Conservation (phyloP, 2,888 invertebrate genomes). For the Gryllus longicercus region DNA sequence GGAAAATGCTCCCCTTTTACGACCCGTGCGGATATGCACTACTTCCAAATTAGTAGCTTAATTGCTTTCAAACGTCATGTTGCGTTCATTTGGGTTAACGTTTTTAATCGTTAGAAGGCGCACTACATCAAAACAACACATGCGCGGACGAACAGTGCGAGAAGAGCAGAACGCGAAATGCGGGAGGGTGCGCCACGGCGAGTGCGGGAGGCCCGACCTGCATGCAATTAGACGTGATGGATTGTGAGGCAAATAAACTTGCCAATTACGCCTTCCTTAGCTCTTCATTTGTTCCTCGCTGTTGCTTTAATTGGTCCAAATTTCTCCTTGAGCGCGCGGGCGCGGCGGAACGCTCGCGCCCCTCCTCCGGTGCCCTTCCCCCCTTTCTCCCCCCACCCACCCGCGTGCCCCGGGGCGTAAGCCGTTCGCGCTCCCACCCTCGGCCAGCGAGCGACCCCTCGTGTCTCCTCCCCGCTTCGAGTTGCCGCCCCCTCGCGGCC, state of each 20-base stretch:
- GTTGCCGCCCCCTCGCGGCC: no score
- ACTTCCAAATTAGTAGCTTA: background rate
- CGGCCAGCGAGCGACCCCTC: no score
- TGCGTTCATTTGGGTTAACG: background rate
- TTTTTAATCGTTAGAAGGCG: background rate
- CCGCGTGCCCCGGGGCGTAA: background rate
- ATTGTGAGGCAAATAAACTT: slow-evolving; percentile 11
- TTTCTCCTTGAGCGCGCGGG: background rate
- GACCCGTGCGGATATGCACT: background rate
- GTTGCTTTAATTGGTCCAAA: slow-evolving; percentile 11
- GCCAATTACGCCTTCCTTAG: slow-evolving; percentile 17
- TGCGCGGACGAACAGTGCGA: no score
- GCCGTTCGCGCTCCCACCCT: background rate
- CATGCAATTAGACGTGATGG: background rate
- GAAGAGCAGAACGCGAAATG: no score
- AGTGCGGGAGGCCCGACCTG: background rate
- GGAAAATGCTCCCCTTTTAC: background rate
- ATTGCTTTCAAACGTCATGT: background rate
- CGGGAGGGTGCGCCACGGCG: background rate
- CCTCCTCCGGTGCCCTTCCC: background rate
- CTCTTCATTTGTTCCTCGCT: background rate
- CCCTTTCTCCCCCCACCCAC: background rate
- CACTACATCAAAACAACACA: background rate
- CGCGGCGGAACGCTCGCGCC: background rate
- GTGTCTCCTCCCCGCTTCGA: no score